These are phyloP conservation scores for Sebastes schlegelii DNA, from an alignment of 2,113 vertebrate species.

Conservation along the genomic window DNA sequence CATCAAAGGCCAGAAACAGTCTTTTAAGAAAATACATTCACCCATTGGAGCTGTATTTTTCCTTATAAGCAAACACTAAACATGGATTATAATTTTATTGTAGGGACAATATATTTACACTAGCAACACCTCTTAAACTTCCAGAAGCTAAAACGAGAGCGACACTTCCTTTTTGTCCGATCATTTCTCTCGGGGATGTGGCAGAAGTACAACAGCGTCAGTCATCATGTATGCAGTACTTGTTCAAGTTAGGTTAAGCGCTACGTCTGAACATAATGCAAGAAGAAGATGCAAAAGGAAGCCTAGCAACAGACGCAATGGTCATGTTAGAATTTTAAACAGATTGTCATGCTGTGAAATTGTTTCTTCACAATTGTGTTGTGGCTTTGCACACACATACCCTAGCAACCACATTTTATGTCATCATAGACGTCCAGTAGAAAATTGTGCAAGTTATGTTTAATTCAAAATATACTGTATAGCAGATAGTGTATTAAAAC, in stretches of 20 bases:
- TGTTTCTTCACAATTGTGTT: background rate
- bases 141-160: background rate
- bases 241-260: background rate
- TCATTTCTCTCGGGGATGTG: background rate
- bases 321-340: background rate
- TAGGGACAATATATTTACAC: background rate
- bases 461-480: background rate
- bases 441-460: background rate
- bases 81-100: background rate
- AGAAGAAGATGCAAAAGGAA: background rate
- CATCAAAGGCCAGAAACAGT: background rate
- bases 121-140: background rate
- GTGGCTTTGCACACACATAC: background rate
- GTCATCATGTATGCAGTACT: background rate
- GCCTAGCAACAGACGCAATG: background rate
- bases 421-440: background rate
- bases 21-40: background rate
- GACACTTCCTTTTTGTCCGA: background rate
- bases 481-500: background rate
- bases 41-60: background rate
- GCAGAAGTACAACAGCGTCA: background rate
- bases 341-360: slow-evolving; percentile 25
- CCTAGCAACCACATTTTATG: background rate
- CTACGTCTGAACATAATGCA: background rate
- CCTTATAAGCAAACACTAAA: background rate